These are phyloP conservation scores for Distichodus sexfasciatus DNA, from an alignment of 2,797 vertebrate genomes.

Conservation along the genomic window DNA sequence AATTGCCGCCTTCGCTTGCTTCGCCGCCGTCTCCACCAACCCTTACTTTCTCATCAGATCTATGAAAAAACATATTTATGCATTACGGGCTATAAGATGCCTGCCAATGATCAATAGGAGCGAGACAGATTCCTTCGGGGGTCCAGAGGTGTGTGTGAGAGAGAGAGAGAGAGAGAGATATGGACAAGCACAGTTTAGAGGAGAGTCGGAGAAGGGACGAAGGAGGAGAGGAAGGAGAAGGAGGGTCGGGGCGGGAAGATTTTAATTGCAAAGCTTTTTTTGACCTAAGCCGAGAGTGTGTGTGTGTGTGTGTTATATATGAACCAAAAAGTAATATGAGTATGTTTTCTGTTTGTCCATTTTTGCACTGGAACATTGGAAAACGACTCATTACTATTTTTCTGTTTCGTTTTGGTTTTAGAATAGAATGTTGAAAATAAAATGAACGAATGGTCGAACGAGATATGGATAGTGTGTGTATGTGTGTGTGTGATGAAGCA, in stretches of 20 bases:
- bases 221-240: background rate
- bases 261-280: constrained; percentile 15
- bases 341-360: no score
- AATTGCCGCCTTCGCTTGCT: constrained; percentile 54
- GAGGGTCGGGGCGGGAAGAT: constrained; percentile 7
- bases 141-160: constrained; percentile 22
- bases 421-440: no score
- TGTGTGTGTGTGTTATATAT: constrained; percentile 10
- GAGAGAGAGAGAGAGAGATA: no score
- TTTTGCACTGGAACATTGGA: no score
- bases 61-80: constrained; percentile 46
- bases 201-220: constrained; percentile 12
- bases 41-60: constrained; percentile 28
- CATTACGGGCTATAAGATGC: no score
- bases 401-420: no score
- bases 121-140: constrained; percentile 31
- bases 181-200: constrained; percentile 39
- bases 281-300: background rate
- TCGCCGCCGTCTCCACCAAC: background rate
- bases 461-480: background rate
- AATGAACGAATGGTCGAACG: no score
- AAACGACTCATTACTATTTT: no score
- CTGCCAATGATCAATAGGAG: no score
- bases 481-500: constrained; percentile 18
- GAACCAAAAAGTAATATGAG: no score